These are phyloP conservation scores for Hippocampus kuda DNA, from an alignment of 2,797 vertebrate genomes.

Conservation along the genomic window DNA sequence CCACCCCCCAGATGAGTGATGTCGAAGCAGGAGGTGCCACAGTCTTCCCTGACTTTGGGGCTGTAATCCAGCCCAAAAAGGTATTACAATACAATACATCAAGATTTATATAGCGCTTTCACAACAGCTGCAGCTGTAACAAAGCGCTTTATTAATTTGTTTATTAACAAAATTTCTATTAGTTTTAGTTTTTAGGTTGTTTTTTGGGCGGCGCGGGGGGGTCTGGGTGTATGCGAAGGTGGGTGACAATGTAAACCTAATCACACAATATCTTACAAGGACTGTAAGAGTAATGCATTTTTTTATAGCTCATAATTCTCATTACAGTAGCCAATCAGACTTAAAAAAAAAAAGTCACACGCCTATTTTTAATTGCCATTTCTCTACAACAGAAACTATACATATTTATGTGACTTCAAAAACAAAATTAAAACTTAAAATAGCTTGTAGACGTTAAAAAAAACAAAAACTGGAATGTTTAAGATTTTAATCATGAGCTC, in stretches of 20 bases:
- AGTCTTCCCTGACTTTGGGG: slow-evolving; percentile 94
- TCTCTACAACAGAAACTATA: background rate
- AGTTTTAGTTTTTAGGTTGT: background rate
- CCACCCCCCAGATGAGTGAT: slow-evolving; percentile 82
- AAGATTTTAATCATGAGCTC: background rate
- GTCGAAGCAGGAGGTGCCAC: slow-evolving; percentile 94
- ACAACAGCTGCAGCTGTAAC: too few species aligned
- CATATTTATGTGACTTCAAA: too few species aligned
- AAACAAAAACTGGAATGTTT: too few species aligned
- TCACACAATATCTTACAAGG: background rate
- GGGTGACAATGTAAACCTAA: background rate
- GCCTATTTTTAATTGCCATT: background rate
- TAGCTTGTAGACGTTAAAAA: too few species aligned
- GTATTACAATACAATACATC: slow-evolving; percentile 48
- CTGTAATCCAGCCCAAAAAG: slow-evolving; percentile 86
- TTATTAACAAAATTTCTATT: background rate
- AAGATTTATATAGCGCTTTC: too few species aligned
- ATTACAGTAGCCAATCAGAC: too few species aligned
- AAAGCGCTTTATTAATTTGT: too few species aligned
- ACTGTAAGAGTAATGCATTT: background rate
- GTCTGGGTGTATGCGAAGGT: background rate
- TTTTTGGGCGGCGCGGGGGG: too few species aligned
- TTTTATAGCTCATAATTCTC: too few species aligned
- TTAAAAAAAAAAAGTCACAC: background rate
- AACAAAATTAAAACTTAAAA: too few species aligned